A percentile compares a stretch with the other conserved stretches of the same genome.
These are phyloP conservation scores for Neotoma lepida DNA, from an alignment of 2,113 vertebrate genomes.

Conservation along the genomic window DNA sequence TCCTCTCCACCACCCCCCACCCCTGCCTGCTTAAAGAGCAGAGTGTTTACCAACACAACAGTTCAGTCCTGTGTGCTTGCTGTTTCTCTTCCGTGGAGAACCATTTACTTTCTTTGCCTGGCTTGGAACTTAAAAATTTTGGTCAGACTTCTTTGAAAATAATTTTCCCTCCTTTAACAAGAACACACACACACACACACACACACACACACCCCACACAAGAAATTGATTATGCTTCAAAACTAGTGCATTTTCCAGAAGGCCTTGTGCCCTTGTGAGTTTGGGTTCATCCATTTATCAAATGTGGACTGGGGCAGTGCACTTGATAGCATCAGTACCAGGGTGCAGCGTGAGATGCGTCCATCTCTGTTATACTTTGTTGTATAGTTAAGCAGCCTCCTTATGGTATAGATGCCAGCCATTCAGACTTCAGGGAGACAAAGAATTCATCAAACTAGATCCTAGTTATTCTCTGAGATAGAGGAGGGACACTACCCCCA, in stretches of 20 bases:
- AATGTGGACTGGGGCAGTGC: neutral
- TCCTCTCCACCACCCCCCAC: too few relatives aligned
- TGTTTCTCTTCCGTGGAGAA: neutral
- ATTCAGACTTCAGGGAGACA: neutral
- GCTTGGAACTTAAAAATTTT: slow-evolving; percentile 35
- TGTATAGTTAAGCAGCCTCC: neutral
- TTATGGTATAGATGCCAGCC: neutral
- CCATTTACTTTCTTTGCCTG: neutral
- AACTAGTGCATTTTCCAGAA: neutral
- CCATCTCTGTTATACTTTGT: neutral
- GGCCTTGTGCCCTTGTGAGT: neutral
- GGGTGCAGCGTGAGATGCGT: neutral
- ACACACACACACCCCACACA: neutral
- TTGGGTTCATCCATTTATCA: neutral
- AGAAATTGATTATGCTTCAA: neutral
- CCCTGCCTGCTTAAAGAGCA: neutral
- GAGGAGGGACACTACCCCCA: neutral
- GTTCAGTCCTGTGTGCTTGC: neutral
- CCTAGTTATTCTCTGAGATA: neutral
- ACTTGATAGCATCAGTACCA: neutral
- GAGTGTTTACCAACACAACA: neutral
- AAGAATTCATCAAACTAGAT: neutral
- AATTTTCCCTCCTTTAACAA: slow-evolving; percentile 16
- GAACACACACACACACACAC: neutral
- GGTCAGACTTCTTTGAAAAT: slow-evolving; percentile 42